Percentiles rank a stretch among this genome's conserved stretches.
Conservation (phyloP, 2,888 invertebrate genomes). For the Chironomus riparius region DNA sequence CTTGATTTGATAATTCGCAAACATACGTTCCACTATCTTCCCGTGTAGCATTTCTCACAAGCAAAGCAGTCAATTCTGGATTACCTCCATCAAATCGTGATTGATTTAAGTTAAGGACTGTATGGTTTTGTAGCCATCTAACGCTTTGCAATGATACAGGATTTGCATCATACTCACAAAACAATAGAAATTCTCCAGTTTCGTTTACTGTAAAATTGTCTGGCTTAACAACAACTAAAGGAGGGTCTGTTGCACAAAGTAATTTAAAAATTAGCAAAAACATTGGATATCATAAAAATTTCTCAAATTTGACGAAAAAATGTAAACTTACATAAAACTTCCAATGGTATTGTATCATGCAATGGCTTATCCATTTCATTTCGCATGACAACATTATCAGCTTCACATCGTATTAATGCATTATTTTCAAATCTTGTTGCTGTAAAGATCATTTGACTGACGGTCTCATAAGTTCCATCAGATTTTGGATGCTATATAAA, state of each 20-base stretch:
- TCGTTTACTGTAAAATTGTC: slow-evolving; percentile 71
- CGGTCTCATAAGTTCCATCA: slow-evolving; percentile 73
- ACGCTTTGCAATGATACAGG: slow-evolving; percentile 68
- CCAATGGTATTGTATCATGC: slow-evolving; percentile 58
- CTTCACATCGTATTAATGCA: slow-evolving; percentile 67
- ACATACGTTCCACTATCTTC: slow-evolving; percentile 78
- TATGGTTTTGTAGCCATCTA: slow-evolving; percentile 56
- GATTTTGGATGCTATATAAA: slow-evolving; percentile 44
- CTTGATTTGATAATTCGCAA: slow-evolving; percentile 69
- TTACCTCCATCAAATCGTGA: slow-evolving; percentile 69
- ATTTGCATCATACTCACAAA: slow-evolving; percentile 78
- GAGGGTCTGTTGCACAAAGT: slow-evolving; percentile 57
- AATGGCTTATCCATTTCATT: slow-evolving; percentile 66
- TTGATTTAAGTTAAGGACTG: slow-evolving; percentile 48
- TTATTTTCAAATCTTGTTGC: slow-evolving; percentile 76
- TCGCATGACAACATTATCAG: slow-evolving; percentile 69
- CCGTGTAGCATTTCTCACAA: slow-evolving; percentile 65
- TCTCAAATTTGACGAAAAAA: no score
- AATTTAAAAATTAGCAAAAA: slow-evolving; percentile 33
- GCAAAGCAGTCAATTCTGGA: slow-evolving; percentile 62
- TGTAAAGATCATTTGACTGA: slow-evolving; percentile 66
- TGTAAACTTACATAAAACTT: slow-evolving; percentile 74
- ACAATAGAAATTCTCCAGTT: slow-evolving; percentile 60
- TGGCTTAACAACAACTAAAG: slow-evolving; percentile 67
- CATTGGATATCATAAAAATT: no score